These are phyloP conservation scores for Tychaedon coryphoeus DNA, from an alignment of 2,113 vertebrate genomes.

Conservation along the genomic window DNA sequence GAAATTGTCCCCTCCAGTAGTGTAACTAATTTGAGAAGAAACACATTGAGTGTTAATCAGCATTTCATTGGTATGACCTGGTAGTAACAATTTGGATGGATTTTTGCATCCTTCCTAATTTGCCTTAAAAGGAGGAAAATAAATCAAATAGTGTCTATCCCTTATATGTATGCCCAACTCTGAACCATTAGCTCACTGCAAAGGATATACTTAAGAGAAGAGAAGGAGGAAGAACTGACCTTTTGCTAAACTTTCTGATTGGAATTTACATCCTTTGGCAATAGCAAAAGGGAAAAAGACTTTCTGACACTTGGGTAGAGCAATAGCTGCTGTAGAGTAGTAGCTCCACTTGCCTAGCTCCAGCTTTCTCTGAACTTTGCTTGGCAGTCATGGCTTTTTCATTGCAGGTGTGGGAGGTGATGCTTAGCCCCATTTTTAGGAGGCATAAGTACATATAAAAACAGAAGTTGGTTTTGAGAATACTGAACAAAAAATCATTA, in stretches of 20 bases:
- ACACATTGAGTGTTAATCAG: neutral
- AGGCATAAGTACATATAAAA: neutral
- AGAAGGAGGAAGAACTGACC: neutral
- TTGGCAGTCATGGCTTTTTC: neutral
- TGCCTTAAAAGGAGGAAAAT: neutral
- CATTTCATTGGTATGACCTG: neutral
- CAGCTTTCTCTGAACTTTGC: neutral
- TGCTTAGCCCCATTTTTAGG: neutral
- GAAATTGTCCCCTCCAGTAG: neutral
- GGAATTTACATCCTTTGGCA: neutral
- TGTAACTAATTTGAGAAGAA: neutral
- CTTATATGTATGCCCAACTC: neutral
- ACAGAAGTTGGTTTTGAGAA: neutral
- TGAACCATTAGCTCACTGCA: neutral
- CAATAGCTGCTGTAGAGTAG: neutral
- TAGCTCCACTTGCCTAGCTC: neutral
- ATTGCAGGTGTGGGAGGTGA: neutral
- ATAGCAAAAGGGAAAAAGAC: neutral
- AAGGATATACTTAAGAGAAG: neutral
- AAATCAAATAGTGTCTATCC: neutral
- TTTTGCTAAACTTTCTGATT: neutral
- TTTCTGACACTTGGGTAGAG: neutral
- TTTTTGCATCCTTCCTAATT: neutral
- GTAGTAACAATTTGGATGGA: neutral
- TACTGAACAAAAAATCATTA: neutral